Evolutionary conservation across 1,140 invertebrate genomes (phyloP).

Genomic region (Oncopodura yosiiana): DNA sequence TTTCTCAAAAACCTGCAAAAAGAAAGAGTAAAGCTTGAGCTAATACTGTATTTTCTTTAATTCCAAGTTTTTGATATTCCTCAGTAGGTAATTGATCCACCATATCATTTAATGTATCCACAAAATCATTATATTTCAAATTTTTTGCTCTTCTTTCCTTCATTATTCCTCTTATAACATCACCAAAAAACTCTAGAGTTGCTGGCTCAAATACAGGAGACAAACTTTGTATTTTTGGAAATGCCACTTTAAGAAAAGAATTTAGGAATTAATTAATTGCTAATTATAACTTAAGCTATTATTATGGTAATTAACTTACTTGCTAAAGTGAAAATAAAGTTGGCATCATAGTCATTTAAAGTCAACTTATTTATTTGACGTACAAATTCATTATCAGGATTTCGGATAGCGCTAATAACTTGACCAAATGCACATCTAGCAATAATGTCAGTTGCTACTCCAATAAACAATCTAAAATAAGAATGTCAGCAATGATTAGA

Average conservation of each 20-base stretch:
- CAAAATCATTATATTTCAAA: constrained; percentile 12
- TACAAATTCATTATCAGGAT: constrained; percentile 28
- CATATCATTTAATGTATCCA: constrained; percentile 21
- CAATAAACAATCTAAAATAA: constrained; percentile 5
- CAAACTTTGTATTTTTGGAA: constrained; percentile 9
- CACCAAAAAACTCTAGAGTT: constrained; percentile 8
- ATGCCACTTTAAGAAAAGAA: constrained; percentile 3
- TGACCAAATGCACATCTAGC: constrained; percentile 22
- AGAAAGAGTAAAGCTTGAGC: constrained; percentile 35
- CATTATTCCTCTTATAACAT: constrained; percentile 10
- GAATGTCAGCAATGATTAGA: not conserved
- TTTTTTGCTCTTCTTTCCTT: not conserved
- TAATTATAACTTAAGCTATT: not conserved
- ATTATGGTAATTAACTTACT: constrained; percentile 1
- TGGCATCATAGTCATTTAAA: not conserved
- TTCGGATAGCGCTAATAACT: constrained; percentile 10
- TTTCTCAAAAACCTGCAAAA: constrained; percentile 24
- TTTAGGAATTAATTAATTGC: not conserved
- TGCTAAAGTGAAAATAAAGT: constrained; percentile 8
- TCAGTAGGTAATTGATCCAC: constrained; percentile 6
- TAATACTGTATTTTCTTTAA: constrained; percentile 28
- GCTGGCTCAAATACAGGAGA: constrained; percentile 6
- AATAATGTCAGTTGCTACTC: constrained; percentile 14
- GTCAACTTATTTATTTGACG: constrained; percentile 2
- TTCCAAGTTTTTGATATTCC: constrained; percentile 20